These are phyloP conservation scores for Phrynocephalus vlangalii DNA, from an alignment of 2,797 vertebrate genomes.

Conservation along the genomic window DNA sequence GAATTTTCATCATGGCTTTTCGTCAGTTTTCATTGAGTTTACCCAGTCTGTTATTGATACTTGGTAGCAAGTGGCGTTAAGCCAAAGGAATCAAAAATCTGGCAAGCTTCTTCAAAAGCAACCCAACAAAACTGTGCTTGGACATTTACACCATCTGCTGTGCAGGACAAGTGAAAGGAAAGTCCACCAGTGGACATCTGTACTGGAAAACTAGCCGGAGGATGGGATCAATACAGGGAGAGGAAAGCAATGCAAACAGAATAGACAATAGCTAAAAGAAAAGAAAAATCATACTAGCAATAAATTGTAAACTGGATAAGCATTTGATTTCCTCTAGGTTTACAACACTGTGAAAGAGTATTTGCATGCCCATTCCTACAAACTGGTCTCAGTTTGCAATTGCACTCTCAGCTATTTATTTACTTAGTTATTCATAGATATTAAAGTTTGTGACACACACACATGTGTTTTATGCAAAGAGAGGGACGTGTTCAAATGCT, in stretches of 20 bases:
- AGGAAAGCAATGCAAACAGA: not conserved
- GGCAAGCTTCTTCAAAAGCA: constrained; percentile 47
- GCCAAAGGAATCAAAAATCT: constrained; percentile 43
- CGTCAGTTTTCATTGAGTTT: constrained; percentile 38
- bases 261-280: constrained; percentile 42
- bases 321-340: constrained; percentile 27
- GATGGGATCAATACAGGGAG: not conserved
- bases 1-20: constrained; percentile 28
- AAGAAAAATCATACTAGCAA: constrained; percentile 28
- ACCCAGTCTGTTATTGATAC: constrained; percentile 19
- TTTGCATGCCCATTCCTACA: not conserved
- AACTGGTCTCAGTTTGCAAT: constrained; percentile 7
- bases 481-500: not conserved
- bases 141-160: constrained; percentile 54
- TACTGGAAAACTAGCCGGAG: constrained; percentile 41
- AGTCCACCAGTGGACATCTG: constrained; percentile 45
- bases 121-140: constrained; percentile 43
- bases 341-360: constrained; percentile 20
- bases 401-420: not conserved
- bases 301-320: constrained; percentile 1
- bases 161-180: constrained; percentile 36
- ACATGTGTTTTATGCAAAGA: not conserved
- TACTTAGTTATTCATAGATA: not conserved
- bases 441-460: not conserved
- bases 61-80: constrained; percentile 39